A percentile compares a stretch with the other conserved stretches of the same genome.
phyloP scores from a whole-genome alignment of 2,113 vertebrate species.

The Lathamus discolor region DNA sequence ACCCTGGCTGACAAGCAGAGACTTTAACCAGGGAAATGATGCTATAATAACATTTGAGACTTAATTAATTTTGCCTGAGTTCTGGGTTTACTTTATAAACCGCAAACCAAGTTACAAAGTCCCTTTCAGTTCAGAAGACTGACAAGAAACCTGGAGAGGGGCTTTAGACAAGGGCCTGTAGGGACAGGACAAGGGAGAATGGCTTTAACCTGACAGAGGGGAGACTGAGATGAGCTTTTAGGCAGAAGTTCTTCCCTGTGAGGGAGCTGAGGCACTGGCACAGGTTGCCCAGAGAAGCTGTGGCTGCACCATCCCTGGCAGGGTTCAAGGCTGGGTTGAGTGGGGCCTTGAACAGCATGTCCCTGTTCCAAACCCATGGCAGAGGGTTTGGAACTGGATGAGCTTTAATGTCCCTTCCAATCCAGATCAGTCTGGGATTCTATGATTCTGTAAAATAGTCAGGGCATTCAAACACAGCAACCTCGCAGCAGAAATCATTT shows the following conservation, averaged over 20 bases:
- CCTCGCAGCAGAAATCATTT: background rate
- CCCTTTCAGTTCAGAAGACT: background rate
- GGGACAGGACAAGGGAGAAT: background rate
- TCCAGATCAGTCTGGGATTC: background rate
- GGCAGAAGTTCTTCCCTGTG: background rate
- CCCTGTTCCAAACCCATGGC: background rate
- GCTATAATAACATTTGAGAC: background rate
- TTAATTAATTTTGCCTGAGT: conserved; percentile 2
- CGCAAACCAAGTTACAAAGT: background rate
- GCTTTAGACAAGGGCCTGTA: background rate
- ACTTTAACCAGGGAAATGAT: background rate
- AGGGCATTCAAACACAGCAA: background rate
- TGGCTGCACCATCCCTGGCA: background rate
- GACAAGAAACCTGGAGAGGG: background rate
- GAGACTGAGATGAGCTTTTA: background rate
- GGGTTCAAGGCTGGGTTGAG: background rate
- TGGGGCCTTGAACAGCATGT: background rate
- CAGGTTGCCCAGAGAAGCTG: background rate
- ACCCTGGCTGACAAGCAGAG: background rate
- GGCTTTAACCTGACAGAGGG: background rate
- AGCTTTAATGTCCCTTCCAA: background rate
- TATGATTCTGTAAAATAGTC: background rate
- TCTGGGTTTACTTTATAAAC: background rate
- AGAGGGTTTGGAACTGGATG: background rate
- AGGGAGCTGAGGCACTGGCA: background rate